Evolutionary conservation across 2,888 invertebrate genomes (phyloP), one percentile per base, ranked within the genome.

Genomic region (Drosophila ezoana): DNA sequence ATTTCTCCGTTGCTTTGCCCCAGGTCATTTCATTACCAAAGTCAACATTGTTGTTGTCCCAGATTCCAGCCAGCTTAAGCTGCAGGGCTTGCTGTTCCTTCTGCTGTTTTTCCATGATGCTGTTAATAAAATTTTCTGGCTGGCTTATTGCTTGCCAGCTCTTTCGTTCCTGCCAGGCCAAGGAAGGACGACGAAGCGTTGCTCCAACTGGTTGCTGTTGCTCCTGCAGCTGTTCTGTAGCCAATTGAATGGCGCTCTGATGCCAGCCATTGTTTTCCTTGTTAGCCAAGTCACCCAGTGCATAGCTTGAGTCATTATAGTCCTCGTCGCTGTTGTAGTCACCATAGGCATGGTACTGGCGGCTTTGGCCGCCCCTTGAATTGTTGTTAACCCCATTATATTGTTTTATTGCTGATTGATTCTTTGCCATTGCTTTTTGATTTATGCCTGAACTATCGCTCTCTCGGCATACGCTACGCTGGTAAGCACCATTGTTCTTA

Each of bases 321-420:
- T 47, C 35, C 37, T 37, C 35, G 10, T 52, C 37, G 40, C n/a
- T 47, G n/a, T 66, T 61, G 62, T 61, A 38, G 45, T 16, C 43
- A 8, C 52, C 23, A 49, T 65, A 53, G 72, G 59, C 65, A 59
- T 60, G 65, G 68, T 72, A 58, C 63, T 70, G 73, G 33, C 58
- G 40, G 58, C 51, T 69, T 49, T 64, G 75, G 58, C 58, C 60
- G 2, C 40, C 76, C 62, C 62, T 70, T 79, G 76, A 60, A 57
- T 65, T 52, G 51, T 51, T 67, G 65, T 62, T 71, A 48, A 48
- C 59, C 64, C 63, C 74, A 66, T 76, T 70, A 76, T 79, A 77
- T 80, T 90, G 81, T 81, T 74, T 79, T 59, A 76, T 63, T 79
- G 70, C 75, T 81, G 88, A 90, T 90, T 89, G 90, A 89, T 89